These are phyloP conservation scores for Tokudaia muenninki DNA, from an alignment of 2,797 vertebrate species.

Conservation along the genomic window DNA sequence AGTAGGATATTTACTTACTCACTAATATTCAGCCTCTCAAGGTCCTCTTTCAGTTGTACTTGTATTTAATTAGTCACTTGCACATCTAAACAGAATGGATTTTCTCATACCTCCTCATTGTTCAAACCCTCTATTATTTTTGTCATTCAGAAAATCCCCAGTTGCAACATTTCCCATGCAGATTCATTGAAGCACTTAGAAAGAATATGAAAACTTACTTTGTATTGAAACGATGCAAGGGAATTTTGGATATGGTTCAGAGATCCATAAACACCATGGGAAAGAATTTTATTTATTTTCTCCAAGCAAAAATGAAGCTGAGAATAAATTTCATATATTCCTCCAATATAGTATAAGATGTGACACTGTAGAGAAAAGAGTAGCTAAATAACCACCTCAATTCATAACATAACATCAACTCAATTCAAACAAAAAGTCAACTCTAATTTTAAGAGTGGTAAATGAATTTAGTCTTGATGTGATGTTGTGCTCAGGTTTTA, in stretches of 20 bases:
- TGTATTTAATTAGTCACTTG: not conserved
- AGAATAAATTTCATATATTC: not conserved
- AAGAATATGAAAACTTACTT: not conserved
- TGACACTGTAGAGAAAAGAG: not conserved
- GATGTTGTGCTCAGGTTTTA: not conserved
- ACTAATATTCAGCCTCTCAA: not conserved
- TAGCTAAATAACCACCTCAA: not conserved
- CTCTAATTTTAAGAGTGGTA: conserved; percentile 13
- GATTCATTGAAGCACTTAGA: not conserved
- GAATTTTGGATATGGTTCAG: conserved; percentile 10
- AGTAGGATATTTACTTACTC: not conserved
- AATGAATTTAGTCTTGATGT: conserved; percentile 1
- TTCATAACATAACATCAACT: not conserved
- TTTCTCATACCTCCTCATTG: not conserved
- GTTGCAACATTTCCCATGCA: not conserved
- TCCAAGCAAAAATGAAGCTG: not conserved
- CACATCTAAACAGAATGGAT: not conserved
- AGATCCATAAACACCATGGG: not conserved
- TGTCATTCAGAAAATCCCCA: conserved; percentile 29
- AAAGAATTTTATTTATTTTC: not conserved
- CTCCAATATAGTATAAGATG: not conserved
- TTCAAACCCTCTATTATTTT: conserved; percentile 28
- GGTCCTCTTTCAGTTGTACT: not conserved
- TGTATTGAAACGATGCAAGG: conserved; percentile 19
- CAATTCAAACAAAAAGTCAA: not conserved